phyloP scores from a whole-genome alignment of 2,888 invertebrate genomes.

The Sepioteuthis lessoniana region DNA sequence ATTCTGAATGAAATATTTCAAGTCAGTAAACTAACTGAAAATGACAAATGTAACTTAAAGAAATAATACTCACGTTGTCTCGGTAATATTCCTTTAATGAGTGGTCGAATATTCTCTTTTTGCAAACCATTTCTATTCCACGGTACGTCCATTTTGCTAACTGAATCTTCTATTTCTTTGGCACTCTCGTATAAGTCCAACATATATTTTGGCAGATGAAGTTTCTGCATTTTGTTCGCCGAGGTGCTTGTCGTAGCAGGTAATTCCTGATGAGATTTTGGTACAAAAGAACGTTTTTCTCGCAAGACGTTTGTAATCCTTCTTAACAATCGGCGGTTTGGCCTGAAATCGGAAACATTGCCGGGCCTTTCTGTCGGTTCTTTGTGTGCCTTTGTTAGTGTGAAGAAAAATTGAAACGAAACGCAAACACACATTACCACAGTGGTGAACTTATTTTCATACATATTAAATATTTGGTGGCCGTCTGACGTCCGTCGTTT shows the following conservation, averaged over 20 bases:
- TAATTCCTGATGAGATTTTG: conserved; percentile 3
- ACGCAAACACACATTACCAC: conserved; percentile 40
- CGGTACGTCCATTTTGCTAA: neutral
- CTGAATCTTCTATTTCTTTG: neutral
- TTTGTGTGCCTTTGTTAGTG: neutral
- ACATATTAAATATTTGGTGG: conserved; percentile 44
- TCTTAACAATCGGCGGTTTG: neutral
- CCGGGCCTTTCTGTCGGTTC: neutral
- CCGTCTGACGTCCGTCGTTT: neutral
- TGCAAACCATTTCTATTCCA: neutral
- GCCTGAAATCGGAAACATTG: neutral
- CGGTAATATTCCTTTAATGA: conserved; percentile 35
- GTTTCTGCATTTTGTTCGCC: neutral
- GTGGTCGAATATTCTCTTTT: neutral
- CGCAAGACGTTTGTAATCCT: neutral
- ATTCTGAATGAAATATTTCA: too few species aligned
- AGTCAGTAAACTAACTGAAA: too few species aligned
- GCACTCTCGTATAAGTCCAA: conserved; percentile 12
- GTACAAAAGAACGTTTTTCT: neutral
- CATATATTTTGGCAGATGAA: conserved; percentile 24
- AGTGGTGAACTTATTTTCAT: conserved; percentile 35
- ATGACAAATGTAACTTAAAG: too few species aligned
- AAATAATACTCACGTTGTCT: neutral
- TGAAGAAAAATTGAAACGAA: neutral
- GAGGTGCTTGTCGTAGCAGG: neutral